Base-by-base conservation (phyloP, 2,888 invertebrate genomes). In the Cybosia mesomella region DNA sequence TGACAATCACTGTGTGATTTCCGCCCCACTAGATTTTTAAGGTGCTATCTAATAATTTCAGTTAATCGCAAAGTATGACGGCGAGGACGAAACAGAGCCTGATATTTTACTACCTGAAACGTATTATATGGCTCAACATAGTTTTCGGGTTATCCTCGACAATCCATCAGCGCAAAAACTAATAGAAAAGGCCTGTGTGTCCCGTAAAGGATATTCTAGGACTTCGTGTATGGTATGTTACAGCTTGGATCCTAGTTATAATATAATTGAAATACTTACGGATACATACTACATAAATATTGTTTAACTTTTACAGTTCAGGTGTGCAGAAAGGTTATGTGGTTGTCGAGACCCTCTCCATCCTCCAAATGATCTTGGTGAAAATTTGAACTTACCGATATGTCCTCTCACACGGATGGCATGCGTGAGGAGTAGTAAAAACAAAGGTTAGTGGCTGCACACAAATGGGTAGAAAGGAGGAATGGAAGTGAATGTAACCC, bases 301-400 rank as follows among this genome's bases (percentile, higher is more conserved):
- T 22, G 21, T 34, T 54, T 32, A 0, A 58, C n/a, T 49, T 67
- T 86, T 82, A 7, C 74, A 94, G 94, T 65, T 81, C 0, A 76
- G 80, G 65, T 94, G 93, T 73, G 85, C 82, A 18, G 92, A 94
- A 71, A 73, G 63, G 9, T 70, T 73, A 3, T 94, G 94, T 72
- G 89, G 91, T 0, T 94, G 94, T 67, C 81, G 83, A 0, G 90
- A 93, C 63, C 91, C 92, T 49, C 57, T 80, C 1, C 70, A 58
- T 0, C 72, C 88, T 8, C 74, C 77, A 1, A 70, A 67, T 1
- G 58, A 65, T 0, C 58, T 32, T 22, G 21, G 2, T 15, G 49
- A 67, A 34, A 0, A 4, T 28, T 11, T 24, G 28, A 18, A 62
- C 0, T 75, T 83, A 1, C 87, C 88, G 0, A 68, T 75, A 0